These are phyloP conservation scores for Acleris sparsana DNA, from an alignment of 2,888 invertebrate genomes.

Conservation along the genomic window DNA sequence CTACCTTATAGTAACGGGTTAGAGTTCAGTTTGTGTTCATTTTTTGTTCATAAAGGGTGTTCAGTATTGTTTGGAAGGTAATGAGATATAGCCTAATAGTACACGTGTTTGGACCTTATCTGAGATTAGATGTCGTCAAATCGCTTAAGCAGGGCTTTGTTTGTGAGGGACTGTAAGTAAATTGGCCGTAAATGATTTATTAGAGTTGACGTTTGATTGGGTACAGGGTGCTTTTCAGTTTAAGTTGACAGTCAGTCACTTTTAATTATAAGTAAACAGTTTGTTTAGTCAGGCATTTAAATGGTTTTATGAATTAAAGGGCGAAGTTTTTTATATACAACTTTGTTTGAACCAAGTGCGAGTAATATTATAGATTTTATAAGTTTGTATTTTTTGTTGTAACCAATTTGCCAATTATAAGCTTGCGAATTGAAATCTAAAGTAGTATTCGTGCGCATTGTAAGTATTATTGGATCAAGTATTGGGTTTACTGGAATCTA, in stretches of 20 bases:
- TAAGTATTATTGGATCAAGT: too few species aligned
- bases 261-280: conserved; percentile 13
- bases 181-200: conserved; percentile 78
- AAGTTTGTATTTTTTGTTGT: too few species aligned
- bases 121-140: conserved; percentile 61
- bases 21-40: background rate
- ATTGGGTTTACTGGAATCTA: too few species aligned
- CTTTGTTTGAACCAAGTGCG: too few species aligned
- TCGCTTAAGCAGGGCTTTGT: conserved; percentile 47
- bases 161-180: conserved; percentile 60
- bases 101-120: conserved; percentile 74
- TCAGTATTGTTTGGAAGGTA: conserved; percentile 46
- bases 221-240: conserved; percentile 34
- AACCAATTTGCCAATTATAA: too few species aligned
- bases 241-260: conserved; percentile 30
- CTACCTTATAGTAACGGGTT: background rate
- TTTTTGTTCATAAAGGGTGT: conserved; percentile 29
- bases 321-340: too few species aligned
- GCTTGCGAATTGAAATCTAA: too few species aligned
- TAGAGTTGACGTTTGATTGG: conserved; percentile 56
- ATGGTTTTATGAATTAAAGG: too few species aligned
- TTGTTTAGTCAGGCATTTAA: too few species aligned
- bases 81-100: conserved; percentile 62
- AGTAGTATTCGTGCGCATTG: too few species aligned
- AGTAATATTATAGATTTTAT: too few species aligned